Evolutionary conservation across 2,797 vertebrate species (phyloP), one percentile per base, ranked within the genome.

Genomic region (Calcarius lapponicus): DNA sequence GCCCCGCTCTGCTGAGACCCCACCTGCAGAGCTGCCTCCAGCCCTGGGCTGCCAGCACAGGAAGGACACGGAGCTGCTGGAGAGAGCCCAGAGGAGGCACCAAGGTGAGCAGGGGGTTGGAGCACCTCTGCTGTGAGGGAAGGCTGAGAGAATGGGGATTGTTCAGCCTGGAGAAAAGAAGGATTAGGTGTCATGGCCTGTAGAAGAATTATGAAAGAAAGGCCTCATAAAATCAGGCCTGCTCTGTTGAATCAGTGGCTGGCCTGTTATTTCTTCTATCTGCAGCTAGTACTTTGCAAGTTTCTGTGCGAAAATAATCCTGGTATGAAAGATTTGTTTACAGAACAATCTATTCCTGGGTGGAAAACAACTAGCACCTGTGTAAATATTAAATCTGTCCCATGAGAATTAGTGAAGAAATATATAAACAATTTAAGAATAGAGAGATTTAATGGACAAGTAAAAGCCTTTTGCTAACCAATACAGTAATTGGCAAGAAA

Each of bases 71-170:
- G 36, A 48, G 13, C 51, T 48, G 16, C 4, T 74, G 32, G 25
- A 66, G 25, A 66, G 3, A 50, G 16, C 7, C 13, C 42, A 42
- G 31, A 57, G 20, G 25, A 56, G 25, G 9, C 21, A 42, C 6
- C 7, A 17, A 58, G 36, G 2, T 28, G 18, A 32, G 22, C 8
- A 60, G 26, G 13, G 10, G 10, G 2, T 11, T 29, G 50, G 17
- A 51, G 50, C 28, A 51, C 2, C 32, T 43, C 36, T 50, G 0
- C 45, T 28, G 2, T 19, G 7, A 3, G 8, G 14, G 32, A 58
- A 67, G 28, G 4, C 15, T 75, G 38, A 60, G 12, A 36, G 5
- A 75, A 36, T 16, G 7, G 4, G 15, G 10, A 38, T n/a, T 38
- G 13, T 25, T 62, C 20, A 31, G 25, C 26, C 11, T 48, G 13